Evolutionary conservation across 37 sponge, comb jelly and placozoan genomes (phyloP).

Genomic region (Cliona cf. orientalis): DNA sequence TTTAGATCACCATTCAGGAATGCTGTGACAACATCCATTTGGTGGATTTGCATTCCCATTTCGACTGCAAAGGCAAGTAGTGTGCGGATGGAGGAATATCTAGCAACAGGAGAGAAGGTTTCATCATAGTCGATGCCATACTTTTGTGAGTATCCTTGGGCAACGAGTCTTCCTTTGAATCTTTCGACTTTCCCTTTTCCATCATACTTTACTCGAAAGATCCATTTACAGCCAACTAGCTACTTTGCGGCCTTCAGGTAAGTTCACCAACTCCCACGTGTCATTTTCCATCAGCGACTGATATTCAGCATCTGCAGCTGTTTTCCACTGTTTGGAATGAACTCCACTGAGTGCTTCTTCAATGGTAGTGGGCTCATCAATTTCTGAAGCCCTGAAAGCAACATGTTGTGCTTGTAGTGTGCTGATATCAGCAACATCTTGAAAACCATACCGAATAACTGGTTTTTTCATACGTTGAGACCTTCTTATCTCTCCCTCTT

Average conservation of each 20-base stretch:
- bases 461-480: not conserved
- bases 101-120: slow-evolving; percentile 54
- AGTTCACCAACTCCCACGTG: slow-evolving; percentile 2
- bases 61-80: slow-evolving; percentile 54
- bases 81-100: slow-evolving; percentile 36
- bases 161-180: slow-evolving; percentile 50
- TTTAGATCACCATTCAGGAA: slow-evolving; percentile 51
- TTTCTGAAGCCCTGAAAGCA: not conserved
- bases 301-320: slow-evolving; percentile 28
- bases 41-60: slow-evolving; percentile 50
- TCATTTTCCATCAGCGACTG: slow-evolving; percentile 22
- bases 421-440: not conserved
- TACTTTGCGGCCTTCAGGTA: slow-evolving; percentile 14
- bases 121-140: slow-evolving; percentile 57
- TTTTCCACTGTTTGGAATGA: not conserved
- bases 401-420: not conserved
- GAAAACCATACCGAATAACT: not conserved
- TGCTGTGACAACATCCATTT: slow-evolving; percentile 63
- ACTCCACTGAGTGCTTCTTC: slow-evolving; percentile 14
- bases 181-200: slow-evolving; percentile 35
- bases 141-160: slow-evolving; percentile 45
- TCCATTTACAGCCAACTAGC: slow-evolving; percentile 57
- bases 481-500: not conserved
- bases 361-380: not conserved
- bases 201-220: slow-evolving; percentile 37